Evolutionary conservation across 2,797 vertebrate genomes (phyloP).

Genomic region (Hippocampus kuda): DNA sequence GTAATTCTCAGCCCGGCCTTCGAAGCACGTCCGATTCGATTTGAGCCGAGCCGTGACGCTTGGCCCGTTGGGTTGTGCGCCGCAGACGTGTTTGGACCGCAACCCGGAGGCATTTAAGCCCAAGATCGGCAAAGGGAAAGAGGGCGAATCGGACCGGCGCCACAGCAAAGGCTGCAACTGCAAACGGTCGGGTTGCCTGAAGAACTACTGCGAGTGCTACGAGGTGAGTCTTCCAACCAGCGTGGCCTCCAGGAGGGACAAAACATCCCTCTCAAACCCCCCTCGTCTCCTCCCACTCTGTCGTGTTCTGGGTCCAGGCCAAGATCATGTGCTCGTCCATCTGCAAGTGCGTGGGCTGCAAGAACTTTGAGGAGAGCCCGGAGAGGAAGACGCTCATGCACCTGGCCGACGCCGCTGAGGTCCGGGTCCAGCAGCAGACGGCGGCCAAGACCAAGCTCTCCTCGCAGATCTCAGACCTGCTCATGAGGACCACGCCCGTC

Average conservation of each 20-base stretch:
- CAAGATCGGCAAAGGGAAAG: constrained; percentile 97
- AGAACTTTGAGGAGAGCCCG: constrained; percentile 97
- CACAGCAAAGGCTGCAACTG: constrained; percentile 99
- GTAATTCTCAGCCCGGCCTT: constrained; percentile 42
- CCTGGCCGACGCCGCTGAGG: constrained; percentile 93
- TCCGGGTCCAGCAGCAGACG: constrained; percentile 93
- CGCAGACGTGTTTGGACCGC: constrained; percentile 91
- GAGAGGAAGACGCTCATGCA: constrained; percentile 98
- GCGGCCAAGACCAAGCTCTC: constrained; percentile 97
- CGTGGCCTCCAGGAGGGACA: not conserved
- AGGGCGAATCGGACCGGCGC: constrained; percentile 90
- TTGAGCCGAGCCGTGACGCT: not conserved
- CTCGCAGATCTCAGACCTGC: constrained; percentile 93
- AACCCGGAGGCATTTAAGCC: constrained; percentile 99
- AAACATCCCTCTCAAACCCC: not conserved
- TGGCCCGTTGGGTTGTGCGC: constrained; percentile 13
- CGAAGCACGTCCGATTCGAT: too few relatives aligned
- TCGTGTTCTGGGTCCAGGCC: constrained; percentile 63
- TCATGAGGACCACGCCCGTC: constrained; percentile 83
- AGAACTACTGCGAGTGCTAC: constrained; percentile 99
- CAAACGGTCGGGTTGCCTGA: constrained; percentile 94
- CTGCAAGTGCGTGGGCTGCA: constrained; percentile 96
- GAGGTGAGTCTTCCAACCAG: constrained; percentile 67
- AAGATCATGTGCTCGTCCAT: constrained; percentile 99
- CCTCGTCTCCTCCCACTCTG: not conserved